Evolutionary conservation across 92 coral and sea anemone genomes (phyloP).

Genomic region (Micromussa lordhowensis): DNA sequence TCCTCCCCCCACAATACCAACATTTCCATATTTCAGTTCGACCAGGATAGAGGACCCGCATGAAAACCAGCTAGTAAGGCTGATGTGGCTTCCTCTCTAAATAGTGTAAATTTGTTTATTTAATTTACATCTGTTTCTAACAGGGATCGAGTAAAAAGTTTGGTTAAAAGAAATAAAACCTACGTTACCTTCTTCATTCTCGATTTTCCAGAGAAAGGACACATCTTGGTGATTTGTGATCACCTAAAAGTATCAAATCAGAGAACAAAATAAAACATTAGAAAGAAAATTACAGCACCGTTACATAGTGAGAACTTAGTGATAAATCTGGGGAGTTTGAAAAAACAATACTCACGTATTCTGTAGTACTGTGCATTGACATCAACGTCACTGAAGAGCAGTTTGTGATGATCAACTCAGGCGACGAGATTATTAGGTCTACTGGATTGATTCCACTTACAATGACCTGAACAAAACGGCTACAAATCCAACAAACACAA

Average conservation of each 20-base stretch:
- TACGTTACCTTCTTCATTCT: constrained; percentile 58
- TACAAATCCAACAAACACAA: constrained; percentile 26
- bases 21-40: too few species aligned
- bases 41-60: too few species aligned
- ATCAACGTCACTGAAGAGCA: constrained; percentile 56
- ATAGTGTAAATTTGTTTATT: too few species aligned
- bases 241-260: constrained; percentile 27
- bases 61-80: too few species aligned
- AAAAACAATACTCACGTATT: constrained; percentile 67
- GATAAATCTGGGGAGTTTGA: background rate
- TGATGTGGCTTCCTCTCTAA: too few species aligned
- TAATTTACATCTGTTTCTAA: too few species aligned
- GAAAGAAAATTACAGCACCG: background rate
- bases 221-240: constrained; percentile 71
- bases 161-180: background rate
- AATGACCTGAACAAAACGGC: constrained; percentile 82
- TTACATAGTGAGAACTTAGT: background rate
- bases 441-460: constrained; percentile 67
- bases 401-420: constrained; percentile 55
- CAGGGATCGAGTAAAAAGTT: background rate
- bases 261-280: background rate
- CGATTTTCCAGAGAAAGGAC: constrained; percentile 83
- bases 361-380: constrained; percentile 55
- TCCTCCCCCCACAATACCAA: too few species aligned
- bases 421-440: constrained; percentile 60